Evolutionary conservation across 1,140 invertebrate species (phyloP), one percentile per base, ranked within the genome.

Genomic region (Frieseomelitta varia): DNA sequence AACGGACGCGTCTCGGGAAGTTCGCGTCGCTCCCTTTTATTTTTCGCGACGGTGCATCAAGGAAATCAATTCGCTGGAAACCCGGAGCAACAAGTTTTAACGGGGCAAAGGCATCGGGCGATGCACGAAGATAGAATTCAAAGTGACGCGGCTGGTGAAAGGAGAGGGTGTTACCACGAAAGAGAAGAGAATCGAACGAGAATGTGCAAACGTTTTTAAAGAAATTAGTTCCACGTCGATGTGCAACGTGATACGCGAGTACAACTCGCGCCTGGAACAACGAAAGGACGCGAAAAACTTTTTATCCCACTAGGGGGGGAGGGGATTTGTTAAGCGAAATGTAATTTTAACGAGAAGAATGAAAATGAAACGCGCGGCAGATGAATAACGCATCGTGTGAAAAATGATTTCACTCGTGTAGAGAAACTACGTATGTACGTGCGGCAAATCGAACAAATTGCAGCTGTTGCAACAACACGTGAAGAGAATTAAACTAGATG

Each of bases 11-110:
- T 61, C n/a, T n/a, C 24, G 6, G 2, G 21, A 55, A 79, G 27
- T 79, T 79, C 27, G 2, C 61, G 30, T 21, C 14, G 63, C 27
- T n/a, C n/a, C n/a, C n/a, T 79, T 79, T 79, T 63, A 63, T 79
- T 79, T 51, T 79, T 68, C 47, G 61, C 76, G 61, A 34, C 47
- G 63, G 15, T 53, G 47, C 61, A 63, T 61, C 34, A 15, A 34
- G 61, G 21, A 34, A 79, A 79, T 79, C 77, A 79, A 68, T 79
- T 67, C 47, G 61, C 12, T 65, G 14, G 63, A 30, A 79, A 63
- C 63, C 55, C 63, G 27, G 10, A 4, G 63, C n/a, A 51, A 30
- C 47, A n/a, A 68, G 63, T 55, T 34, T 47, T 68, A 79, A 79
- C 68, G 39, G 30, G 30, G 58, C 19, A n/a, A 55, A 55, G n/a